Percentiles rank a stretch among this genome's conserved stretches.
phyloP scores from a whole-genome alignment of 2,113 vertebrate genomes.

The Mobula birostris region DNA sequence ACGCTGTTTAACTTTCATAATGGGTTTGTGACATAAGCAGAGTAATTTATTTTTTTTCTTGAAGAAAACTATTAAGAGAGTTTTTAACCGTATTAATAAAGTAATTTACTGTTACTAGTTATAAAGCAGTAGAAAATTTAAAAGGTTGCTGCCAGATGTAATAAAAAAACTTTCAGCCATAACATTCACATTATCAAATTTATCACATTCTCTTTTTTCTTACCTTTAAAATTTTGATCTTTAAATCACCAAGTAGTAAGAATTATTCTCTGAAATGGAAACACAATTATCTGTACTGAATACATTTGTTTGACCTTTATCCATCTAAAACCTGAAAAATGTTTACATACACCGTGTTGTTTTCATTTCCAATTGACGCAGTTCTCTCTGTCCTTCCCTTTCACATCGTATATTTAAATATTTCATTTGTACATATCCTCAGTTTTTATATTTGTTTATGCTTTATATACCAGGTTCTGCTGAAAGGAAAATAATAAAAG shows the following conservation, averaged over 20 bases:
- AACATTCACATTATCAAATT: background rate
- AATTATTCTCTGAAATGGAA: background rate
- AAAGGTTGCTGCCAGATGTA: background rate
- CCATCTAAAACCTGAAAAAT: background rate
- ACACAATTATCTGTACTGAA: background rate
- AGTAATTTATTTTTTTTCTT: too few relatives aligned
- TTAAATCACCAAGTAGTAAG: constrained; percentile 52
- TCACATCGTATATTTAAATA: too few relatives aligned
- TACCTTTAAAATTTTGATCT: constrained; percentile 38
- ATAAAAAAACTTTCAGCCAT: background rate
- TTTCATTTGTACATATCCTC: too few relatives aligned
- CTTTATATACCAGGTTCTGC: too few relatives aligned
- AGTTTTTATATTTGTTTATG: too few relatives aligned
- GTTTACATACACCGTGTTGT: background rate
- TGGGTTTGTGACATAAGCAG: background rate
- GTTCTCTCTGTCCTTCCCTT: too few relatives aligned
- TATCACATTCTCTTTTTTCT: background rate
- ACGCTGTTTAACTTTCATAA: background rate
- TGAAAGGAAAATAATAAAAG: too few relatives aligned
- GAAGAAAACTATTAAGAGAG: too few relatives aligned
- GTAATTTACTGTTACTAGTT: background rate
- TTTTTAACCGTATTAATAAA: background rate
- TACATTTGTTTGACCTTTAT: background rate
- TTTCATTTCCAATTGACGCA: too few relatives aligned
- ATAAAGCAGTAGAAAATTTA: background rate